Evolutionary conservation across 1,140 invertebrate genomes (phyloP).

Genomic region (Diprion similis): DNA sequence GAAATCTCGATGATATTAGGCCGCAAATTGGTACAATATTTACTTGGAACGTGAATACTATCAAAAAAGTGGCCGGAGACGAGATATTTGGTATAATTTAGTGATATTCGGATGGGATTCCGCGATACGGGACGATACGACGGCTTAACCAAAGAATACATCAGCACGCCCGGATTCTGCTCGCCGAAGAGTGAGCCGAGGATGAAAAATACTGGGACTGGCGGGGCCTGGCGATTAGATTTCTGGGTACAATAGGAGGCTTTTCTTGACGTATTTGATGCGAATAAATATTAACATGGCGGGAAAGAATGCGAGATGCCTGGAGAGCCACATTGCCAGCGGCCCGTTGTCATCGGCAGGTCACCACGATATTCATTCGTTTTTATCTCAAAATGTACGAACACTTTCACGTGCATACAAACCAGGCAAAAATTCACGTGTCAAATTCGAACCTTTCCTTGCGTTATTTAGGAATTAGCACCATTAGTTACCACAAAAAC

Average conservation of each 20-base stretch:
- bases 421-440: slow-evolving; percentile 35
- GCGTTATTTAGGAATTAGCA: slow-evolving; percentile 45
- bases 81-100: not conserved
- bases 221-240: not conserved
- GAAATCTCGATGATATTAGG: not conserved
- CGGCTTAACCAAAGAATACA: slow-evolving; percentile 42
- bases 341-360: slow-evolving; percentile 42
- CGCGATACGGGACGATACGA: not conserved
- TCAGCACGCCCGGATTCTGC: slow-evolving; percentile 11
- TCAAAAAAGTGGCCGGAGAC: not conserved
- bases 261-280: not conserved
- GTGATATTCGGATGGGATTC: not conserved
- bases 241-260: not conserved
- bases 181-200: not conserved
- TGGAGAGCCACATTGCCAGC: slow-evolving; percentile 47
- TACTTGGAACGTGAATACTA: not conserved
- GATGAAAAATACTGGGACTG: not conserved
- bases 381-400: slow-evolving; percentile 14
- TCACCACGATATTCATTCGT: not conserved
- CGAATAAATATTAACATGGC: slow-evolving; percentile 41
- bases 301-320: slow-evolving; percentile 44
- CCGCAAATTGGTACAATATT: not conserved
- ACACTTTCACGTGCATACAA: slow-evolving; percentile 34
- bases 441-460: slow-evolving; percentile 34
- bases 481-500: slow-evolving; percentile 50